Percentiles rank a stretch among this genome's conserved stretches.
Conservation (phyloP, 2,888 invertebrate genomes). For the Andrena flavipes region DNA sequence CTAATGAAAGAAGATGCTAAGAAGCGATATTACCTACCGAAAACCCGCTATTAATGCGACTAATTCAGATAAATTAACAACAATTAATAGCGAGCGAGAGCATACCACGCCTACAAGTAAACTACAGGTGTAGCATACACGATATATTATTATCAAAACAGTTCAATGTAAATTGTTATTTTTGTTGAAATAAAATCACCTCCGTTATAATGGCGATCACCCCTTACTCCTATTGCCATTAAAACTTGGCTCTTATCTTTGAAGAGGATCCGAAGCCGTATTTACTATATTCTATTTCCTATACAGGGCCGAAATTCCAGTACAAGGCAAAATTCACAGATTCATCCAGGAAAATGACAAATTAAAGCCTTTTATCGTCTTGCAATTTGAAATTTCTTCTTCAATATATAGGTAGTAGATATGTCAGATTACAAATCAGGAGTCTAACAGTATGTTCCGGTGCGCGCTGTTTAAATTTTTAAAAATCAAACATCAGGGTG, state of each 20-base stretch:
- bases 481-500: no score
- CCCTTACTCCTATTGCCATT: neutral
- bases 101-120: constrained; percentile 82
- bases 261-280: constrained; percentile 15
- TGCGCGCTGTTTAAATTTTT: no score
- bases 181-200: constrained; percentile 85
- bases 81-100: constrained; percentile 82
- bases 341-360: no score
- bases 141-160: constrained; percentile 84
- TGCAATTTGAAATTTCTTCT: no score
- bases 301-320: no score
- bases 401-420: no score
- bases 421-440: no score
- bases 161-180: constrained; percentile 85
- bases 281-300: no score
- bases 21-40: constrained; percentile 70
- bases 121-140: constrained; percentile 83
- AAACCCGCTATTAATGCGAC: constrained; percentile 73
- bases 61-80: constrained; percentile 77
- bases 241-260: constrained; percentile 1
- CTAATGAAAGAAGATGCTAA: constrained; percentile 65
- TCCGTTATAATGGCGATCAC: constrained; percentile 79
- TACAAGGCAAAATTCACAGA: no score
- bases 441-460: no score
- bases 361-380: no score